phyloP scores from a whole-genome alignment of 2,797 vertebrate species.

The Silurus lanzhouensis region DNA sequence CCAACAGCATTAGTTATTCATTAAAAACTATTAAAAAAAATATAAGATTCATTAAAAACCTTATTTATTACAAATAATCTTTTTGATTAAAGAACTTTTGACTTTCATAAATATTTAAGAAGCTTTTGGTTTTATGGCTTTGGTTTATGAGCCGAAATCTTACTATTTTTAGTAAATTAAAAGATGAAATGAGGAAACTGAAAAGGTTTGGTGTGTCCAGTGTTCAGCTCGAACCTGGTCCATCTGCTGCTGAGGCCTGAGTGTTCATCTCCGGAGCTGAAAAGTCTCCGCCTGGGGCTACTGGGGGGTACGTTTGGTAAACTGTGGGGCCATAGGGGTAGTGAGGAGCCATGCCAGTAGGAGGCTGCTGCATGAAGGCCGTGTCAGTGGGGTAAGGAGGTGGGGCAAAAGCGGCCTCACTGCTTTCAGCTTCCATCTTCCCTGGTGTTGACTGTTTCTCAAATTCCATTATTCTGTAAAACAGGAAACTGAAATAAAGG shows the following conservation, averaged over 20 bases:
- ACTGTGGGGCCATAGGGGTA: conserved; percentile 26
- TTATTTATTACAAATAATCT: background rate
- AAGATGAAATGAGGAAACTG: background rate
- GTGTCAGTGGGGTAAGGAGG: conserved; percentile 10
- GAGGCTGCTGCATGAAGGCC: conserved; percentile 11
- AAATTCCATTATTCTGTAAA: conserved; percentile 58
- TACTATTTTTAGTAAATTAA: background rate
- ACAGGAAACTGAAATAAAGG: background rate
- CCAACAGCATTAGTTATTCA: too few species aligned
- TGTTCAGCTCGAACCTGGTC: background rate
- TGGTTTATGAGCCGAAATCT: background rate
- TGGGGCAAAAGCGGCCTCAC: background rate
- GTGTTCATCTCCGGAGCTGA: background rate
- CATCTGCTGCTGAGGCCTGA: background rate
- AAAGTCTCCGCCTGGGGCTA: background rate
- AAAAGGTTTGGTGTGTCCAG: background rate
- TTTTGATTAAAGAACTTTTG: background rate
- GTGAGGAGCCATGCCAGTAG: conserved; percentile 47
- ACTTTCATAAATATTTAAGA: background rate
- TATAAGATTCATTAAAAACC: background rate
- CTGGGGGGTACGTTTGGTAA: conserved; percentile 26
- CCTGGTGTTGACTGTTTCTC: conserved; percentile 1
- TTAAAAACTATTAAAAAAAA: too few species aligned
- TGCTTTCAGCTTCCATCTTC: background rate
- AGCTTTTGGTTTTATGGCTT: too few species aligned